These are phyloP conservation scores for Penaeus indicus DNA, from an alignment of 1,140 invertebrate species.

Conservation along the genomic window DNA sequence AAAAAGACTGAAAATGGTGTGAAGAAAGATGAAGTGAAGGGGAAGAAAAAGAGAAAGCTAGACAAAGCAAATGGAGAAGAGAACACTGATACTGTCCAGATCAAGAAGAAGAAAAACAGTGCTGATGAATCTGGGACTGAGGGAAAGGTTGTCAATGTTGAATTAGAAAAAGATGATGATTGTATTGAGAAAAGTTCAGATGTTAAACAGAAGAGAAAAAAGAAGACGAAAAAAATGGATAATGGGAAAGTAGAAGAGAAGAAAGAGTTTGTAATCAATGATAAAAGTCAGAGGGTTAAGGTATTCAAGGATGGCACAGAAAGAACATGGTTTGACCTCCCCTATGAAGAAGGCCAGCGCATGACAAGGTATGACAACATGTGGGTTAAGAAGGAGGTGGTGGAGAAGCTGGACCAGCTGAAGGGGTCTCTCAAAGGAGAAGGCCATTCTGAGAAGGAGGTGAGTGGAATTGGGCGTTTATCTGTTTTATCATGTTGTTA, in stretches of 20 bases:
- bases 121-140: no score
- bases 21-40: slow-evolving; percentile 23
- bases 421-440: slow-evolving; percentile 13
- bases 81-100: no score
- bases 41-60: no score
- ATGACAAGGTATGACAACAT: slow-evolving; percentile 51
- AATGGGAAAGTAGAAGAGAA: background rate
- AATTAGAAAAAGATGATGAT: no score
- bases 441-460: slow-evolving; percentile 17
- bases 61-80: no score
- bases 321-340: slow-evolving; percentile 54
- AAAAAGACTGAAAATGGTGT: background rate
- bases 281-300: background rate
- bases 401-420: slow-evolving; percentile 17
- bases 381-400: slow-evolving; percentile 51
- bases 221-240: no score
- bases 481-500: no score
- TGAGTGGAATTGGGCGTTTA: background rate
- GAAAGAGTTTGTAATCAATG: slow-evolving; percentile 20
- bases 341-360: slow-evolving; percentile 44
- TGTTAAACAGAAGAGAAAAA: no score
- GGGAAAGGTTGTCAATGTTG: no score
- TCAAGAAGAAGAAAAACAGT: no score
- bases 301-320: slow-evolving; percentile 42
- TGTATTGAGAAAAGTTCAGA: no score